Evolutionary conservation across 1,140 invertebrate species (phyloP).

Genomic region (Gonioctena quinquepunctata): DNA sequence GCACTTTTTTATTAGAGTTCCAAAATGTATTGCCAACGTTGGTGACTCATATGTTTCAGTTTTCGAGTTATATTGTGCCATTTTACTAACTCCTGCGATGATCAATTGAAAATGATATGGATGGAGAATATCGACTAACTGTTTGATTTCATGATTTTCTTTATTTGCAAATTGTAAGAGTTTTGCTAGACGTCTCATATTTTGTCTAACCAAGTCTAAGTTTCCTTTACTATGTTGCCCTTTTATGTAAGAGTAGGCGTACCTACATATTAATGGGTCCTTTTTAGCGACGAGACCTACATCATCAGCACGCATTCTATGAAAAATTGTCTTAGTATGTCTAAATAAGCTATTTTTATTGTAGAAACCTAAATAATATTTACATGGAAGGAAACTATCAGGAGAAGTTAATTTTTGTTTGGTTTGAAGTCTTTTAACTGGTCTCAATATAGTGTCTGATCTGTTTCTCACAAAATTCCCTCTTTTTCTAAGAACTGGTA

Average conservation of each 20-base stretch:
- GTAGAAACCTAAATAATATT: constrained; percentile 29
- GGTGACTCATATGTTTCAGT: constrained; percentile 12
- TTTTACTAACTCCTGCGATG: constrained; percentile 2
- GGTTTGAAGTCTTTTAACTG: constrained; percentile 20
- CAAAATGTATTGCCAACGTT: constrained; percentile 13
- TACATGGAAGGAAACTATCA: constrained; percentile 22
- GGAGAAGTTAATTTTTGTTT: constrained; percentile 9
- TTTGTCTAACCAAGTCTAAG: constrained; percentile 16
- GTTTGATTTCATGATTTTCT: neutral
- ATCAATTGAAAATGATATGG: constrained; percentile 5
- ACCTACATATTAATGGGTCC: constrained; percentile 13
- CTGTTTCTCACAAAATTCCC: constrained; percentile 27
- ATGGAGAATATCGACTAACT: neutral
- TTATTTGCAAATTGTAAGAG: neutral
- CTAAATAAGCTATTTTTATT: constrained; percentile 22
- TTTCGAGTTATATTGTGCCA: constrained; percentile 4
- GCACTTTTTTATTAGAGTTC: constrained; percentile 18
- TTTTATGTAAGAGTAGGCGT: constrained; percentile 15
- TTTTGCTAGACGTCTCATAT: constrained; percentile 17
- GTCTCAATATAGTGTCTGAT: constrained; percentile 12
- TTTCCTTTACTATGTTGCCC: constrained; percentile 13
- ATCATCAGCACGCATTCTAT: constrained; percentile 11
- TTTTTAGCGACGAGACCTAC: constrained; percentile 9
- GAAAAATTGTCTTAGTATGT: constrained; percentile 19
- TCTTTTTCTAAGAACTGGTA: constrained; percentile 6